Evolutionary conservation across 2,113 vertebrate genomes (phyloP).

Genomic region (Sander vitreus): DNA sequence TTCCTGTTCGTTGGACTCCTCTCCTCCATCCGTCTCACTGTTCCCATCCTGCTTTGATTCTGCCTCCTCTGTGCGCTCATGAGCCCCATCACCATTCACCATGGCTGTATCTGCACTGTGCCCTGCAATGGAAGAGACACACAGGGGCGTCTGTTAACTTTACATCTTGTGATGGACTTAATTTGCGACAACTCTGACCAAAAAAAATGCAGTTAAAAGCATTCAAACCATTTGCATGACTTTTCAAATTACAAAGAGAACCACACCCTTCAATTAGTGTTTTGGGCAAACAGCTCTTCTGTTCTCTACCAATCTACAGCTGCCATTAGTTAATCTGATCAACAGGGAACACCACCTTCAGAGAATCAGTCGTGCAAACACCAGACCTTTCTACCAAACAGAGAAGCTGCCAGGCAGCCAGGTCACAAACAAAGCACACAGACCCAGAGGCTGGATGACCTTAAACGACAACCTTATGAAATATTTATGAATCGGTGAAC

Average conservation of each 20-base stretch:
- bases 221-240: neutral
- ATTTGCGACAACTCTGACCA: neutral
- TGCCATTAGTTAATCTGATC: neutral
- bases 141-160: neutral
- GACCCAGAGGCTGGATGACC: slow-evolving; percentile 16
- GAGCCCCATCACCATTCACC: slow-evolving; percentile 90
- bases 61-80: slow-evolving; percentile 84
- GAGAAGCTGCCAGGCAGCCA: slow-evolving; percentile 34
- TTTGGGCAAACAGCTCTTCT: neutral
- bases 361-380: neutral
- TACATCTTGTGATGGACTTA: neutral
- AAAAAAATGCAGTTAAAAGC: too few species aligned
- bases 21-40: slow-evolving; percentile 84
- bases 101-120: slow-evolving; percentile 86
- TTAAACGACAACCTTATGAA: slow-evolving; percentile 42
- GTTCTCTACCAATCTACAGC: neutral
- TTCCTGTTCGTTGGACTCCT: slow-evolving; percentile 95
- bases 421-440: slow-evolving; percentile 38
- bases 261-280: neutral
- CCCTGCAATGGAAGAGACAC: slow-evolving; percentile 74
- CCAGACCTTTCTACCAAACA: slow-evolving; percentile 6
- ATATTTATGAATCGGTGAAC: slow-evolving; percentile 50
- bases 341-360: neutral
- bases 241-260: neutral
- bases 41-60: slow-evolving; percentile 87